Base-by-base conservation (phyloP, 2,888 invertebrate species). In the Myopa testacea region DNA sequence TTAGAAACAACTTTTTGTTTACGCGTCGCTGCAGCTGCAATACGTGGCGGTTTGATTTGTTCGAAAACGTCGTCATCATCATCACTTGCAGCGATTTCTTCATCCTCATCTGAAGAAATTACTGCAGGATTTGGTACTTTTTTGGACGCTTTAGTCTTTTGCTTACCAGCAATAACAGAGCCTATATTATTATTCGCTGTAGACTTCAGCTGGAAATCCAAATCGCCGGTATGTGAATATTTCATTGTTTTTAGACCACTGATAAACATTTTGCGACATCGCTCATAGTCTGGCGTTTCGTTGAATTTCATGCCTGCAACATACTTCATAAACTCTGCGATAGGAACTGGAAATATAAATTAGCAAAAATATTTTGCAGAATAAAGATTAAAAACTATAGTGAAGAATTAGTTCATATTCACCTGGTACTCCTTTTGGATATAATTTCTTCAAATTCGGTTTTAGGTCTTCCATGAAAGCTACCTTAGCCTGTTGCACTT, bases 221-320 rank as follows among this genome's bases (percentile, higher is more conserved):
- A 87, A 81, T 93, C 92, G 63, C 92, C 92, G 65, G 86, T 90
- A 72, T 91, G 89, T 0, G 91, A 86, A 62, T 92, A 91, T 10
- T 93, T 93, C 72, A 92, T 88, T 34, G 90, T 89, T 84, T 94
- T 93, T 0, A 96, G 88, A 16, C 93, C 95, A 65, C 89, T 89
- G 38, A 90, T 88, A 81, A 96, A 93, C 19, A 94, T 89, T 79
- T 92, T 91, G 19, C 92, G 91, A 81, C 94, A 93, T 86, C 93
- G 93, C 0, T 91, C 90, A 86, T 96, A 96, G 86, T 96, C 93
- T 0, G 96, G 95, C 16, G 88, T 89, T 26, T 93, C 93, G 83
- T 94, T 92, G 82, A 94, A 94, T 81, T 93, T 91, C 83, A 96
- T 82, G 60, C 91, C 91, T 70, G 92, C 90, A 4, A 95, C 91